Conservation (phyloP, 2,888 invertebrate species). For the Acrocyrtus sp. region DNA sequence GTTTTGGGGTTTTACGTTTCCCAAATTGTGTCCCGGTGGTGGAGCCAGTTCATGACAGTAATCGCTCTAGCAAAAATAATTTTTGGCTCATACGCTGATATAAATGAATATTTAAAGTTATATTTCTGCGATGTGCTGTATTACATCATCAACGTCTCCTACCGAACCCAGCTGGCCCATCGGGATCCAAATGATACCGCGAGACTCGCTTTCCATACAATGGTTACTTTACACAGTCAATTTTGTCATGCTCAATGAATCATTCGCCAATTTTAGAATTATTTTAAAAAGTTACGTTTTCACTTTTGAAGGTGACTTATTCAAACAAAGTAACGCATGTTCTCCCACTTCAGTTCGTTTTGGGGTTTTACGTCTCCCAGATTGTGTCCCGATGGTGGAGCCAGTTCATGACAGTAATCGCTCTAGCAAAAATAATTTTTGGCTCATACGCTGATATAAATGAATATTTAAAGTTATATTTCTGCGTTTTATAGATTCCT, state of each 20-base stretch:
- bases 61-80: too few relatives aligned
- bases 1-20: constrained; percentile 69
- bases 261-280: not conserved
- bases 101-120: too few relatives aligned
- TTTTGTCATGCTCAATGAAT: not conserved
- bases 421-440: constrained; percentile 27
- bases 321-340: constrained; percentile 63
- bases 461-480: constrained; percentile 1
- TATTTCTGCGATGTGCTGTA: constrained; percentile 66
- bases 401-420: constrained; percentile 65
- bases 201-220: not conserved
- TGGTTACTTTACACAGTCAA: constrained; percentile 9
- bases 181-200: not conserved
- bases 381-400: constrained; percentile 68
- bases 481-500: constrained; percentile 25
- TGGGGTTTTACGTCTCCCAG: constrained; percentile 69
- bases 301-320: constrained; percentile 18
- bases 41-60: not conserved
- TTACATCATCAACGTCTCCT: constrained; percentile 66
- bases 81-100: too few relatives aligned
- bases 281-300: too few relatives aligned
- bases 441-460: not conserved
- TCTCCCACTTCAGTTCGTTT: constrained; percentile 67
- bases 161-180: constrained; percentile 63
- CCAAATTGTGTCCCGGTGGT: not conserved